phyloP scores from a whole-genome alignment of 2,888 invertebrate genomes.

The Venusia cambrica region DNA sequence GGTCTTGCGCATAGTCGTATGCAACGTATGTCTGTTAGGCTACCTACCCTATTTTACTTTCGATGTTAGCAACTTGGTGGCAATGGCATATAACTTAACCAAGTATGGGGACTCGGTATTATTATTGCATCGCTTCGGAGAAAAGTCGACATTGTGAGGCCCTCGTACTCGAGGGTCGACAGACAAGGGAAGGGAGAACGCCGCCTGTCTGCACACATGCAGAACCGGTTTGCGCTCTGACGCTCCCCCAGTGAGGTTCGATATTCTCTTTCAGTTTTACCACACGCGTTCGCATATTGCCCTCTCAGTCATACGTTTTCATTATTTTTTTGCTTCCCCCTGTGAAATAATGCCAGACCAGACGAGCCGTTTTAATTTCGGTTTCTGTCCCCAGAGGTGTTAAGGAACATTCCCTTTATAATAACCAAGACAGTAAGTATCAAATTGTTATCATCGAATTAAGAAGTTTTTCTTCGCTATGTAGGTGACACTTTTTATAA shows the following conservation, averaged over 20 bases:
- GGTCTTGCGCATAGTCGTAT: no score
- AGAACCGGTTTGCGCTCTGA: slow-evolving; percentile 75
- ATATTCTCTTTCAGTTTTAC: slow-evolving; percentile 60
- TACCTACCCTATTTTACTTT: no score
- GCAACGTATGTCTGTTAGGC: no score
- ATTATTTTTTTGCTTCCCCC: slow-evolving; percentile 75
- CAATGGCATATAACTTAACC: slow-evolving; percentile 1
- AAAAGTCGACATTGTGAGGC: slow-evolving; percentile 70
- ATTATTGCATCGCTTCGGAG: slow-evolving; percentile 69
- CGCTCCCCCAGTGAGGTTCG: slow-evolving; percentile 70
- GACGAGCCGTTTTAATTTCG: slow-evolving; percentile 69
- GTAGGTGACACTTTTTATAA: no score
- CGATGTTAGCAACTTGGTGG: no score
- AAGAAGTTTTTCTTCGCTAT: no score
- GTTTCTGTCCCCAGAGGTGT: slow-evolving; percentile 57
- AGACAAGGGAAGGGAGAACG: slow-evolving; percentile 67
- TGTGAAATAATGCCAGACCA: slow-evolving; percentile 74
- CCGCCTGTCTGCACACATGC: slow-evolving; percentile 75
- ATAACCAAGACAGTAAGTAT: slow-evolving; percentile 14
- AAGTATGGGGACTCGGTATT: slow-evolving; percentile 45
- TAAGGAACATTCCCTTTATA: slow-evolving; percentile 9
- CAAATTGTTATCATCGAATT: no score
- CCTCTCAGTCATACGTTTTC: slow-evolving; percentile 69
- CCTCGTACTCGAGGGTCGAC: slow-evolving; percentile 70
- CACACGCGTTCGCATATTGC: slow-evolving; percentile 67